Evolutionary conservation across 2,888 invertebrate genomes (phyloP).

Genomic region (Acanthoscelides obtectus): DNA sequence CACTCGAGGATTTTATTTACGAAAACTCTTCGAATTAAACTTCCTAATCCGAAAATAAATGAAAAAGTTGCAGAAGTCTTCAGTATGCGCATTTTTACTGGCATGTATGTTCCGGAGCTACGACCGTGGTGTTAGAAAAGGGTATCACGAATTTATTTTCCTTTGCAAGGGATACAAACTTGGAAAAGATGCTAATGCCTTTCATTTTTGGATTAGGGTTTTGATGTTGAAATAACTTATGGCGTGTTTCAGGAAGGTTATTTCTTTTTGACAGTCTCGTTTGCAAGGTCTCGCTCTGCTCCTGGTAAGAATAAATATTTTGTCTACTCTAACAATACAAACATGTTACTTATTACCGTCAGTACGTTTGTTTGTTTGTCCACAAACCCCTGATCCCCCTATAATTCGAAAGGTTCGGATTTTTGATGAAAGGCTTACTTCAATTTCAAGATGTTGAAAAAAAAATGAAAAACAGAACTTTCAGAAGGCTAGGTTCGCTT

Average conservation of each 20-base stretch:
- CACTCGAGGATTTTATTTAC: not conserved
- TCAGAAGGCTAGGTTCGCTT: no score
- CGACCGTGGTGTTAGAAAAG: not conserved
- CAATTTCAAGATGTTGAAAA: no score
- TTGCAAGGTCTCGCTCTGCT: no score
- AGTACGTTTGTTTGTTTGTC: no score
- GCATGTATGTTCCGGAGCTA: not conserved
- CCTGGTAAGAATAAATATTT: no score
- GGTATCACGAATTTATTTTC: not conserved
- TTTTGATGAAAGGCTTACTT: no score
- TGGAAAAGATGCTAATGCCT: not conserved
- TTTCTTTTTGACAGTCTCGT: no score
- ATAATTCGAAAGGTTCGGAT: no score
- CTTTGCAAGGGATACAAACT: not conserved
- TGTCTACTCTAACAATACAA: no score
- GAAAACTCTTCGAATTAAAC: not conserved
- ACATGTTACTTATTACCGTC: no score
- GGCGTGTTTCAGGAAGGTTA: not conserved
- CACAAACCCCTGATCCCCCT: no score
- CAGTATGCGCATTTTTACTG: not conserved
- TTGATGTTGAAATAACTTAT: not conserved
- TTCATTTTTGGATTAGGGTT: not conserved
- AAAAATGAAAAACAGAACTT: no score
- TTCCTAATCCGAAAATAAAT: not conserved
- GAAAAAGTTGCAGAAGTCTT: not conserved